These are phyloP conservation scores for Thereva unica DNA, from an alignment of 2,888 invertebrate species.

Conservation along the genomic window DNA sequence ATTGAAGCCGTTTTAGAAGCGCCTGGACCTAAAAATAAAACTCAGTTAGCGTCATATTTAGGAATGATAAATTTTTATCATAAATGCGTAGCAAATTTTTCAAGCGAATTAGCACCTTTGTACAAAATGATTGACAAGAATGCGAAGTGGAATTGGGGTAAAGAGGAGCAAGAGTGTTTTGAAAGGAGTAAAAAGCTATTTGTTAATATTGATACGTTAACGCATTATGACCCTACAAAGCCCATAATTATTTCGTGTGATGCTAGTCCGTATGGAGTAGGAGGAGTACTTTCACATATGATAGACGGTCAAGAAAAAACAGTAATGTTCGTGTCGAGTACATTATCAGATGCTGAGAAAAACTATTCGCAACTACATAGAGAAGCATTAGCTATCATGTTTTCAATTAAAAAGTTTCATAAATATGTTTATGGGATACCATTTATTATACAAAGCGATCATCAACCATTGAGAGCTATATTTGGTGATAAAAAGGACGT, in stretches of 20 bases:
- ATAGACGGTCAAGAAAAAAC: constrained; percentile 25
- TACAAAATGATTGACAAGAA: no score
- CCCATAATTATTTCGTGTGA: background rate
- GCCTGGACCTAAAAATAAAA: no score
- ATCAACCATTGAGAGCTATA: no score
- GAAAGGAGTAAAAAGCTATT: constrained; percentile 11
- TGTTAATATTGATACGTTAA: constrained; percentile 2
- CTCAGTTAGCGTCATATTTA: no score
- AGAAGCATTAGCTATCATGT: constrained; percentile 27
- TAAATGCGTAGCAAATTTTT: no score
- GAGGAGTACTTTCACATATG: constrained; percentile 24
- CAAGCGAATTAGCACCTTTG: no score
- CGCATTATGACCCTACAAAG: constrained; percentile 16
- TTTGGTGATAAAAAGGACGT: background rate
- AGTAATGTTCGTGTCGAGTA: constrained; percentile 22
- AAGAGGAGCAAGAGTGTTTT: background rate
- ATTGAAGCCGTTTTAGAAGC: no score
- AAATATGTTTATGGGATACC: constrained; percentile 35
- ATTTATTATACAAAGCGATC: no score
- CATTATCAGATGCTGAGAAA: constrained; percentile 17
- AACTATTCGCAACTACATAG: constrained; percentile 29
- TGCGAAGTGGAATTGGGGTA: background rate
- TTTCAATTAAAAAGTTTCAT: constrained; percentile 30
- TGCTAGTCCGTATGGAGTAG: constrained; percentile 8
- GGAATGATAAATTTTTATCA: no score